These are phyloP conservation scores for Enteromius anoplus DNA, from an alignment of 2,797 vertebrate genomes.

Conservation along the genomic window DNA sequence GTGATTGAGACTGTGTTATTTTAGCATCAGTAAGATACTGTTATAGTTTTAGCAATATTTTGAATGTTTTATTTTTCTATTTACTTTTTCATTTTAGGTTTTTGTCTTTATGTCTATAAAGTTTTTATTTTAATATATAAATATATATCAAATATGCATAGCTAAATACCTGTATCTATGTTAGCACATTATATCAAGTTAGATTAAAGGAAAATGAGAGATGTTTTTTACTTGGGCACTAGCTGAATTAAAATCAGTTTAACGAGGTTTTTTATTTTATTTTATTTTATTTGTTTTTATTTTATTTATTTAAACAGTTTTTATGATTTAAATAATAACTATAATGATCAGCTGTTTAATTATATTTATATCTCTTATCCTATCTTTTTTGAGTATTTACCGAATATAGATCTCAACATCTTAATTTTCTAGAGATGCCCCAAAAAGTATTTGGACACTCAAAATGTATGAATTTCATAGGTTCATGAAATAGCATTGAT, in stretches of 20 bases:
- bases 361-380: not conserved
- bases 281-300: not conserved
- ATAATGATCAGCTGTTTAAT: not conserved
- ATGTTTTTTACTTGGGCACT: not conserved
- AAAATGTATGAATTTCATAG: not conserved
- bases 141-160: not conserved
- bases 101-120: not conserved
- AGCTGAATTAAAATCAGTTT: not conserved
- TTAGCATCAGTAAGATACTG: not conserved
- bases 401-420: not conserved
- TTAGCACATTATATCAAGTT: not conserved
- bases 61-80: not conserved
- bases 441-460: not conserved
- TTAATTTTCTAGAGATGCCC: not conserved
- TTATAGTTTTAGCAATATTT: not conserved
- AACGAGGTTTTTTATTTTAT: not conserved
- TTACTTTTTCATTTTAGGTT: not conserved
- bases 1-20: not conserved
- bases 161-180: not conserved
- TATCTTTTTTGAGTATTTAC: not conserved
- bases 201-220: not conserved
- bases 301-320: not conserved
- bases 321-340: not conserved
- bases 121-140: not conserved
- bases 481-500: not conserved